These are phyloP conservation scores for Hippocampus mohnikei DNA, from an alignment of 2,113 vertebrate genomes.

Conservation along the genomic window DNA sequence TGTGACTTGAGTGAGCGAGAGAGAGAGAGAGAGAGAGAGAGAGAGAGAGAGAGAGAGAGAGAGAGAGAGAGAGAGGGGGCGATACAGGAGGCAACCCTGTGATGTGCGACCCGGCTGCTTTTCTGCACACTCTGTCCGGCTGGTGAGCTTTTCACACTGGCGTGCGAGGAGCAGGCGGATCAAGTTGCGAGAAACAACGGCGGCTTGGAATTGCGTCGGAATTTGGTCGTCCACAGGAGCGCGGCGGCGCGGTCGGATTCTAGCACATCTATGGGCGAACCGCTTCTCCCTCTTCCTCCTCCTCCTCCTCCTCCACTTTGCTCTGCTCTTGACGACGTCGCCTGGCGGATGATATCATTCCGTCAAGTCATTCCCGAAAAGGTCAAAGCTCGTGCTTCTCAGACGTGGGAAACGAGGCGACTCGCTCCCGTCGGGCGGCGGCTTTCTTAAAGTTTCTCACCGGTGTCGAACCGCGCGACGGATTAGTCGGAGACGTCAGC, in stretches of 20 bases:
- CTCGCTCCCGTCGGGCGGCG: conserved; percentile 15
- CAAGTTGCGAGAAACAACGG: conserved; percentile 37
- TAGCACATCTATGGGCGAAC: conserved; percentile 42
- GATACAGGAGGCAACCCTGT: conserved; percentile 14
- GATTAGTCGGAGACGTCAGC: conserved; percentile 45
- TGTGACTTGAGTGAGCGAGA: conserved; percentile 55
- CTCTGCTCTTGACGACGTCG: conserved; percentile 47
- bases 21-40: conserved; percentile 30
- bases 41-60: conserved; percentile 12
- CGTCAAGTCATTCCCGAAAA: conserved; percentile 61
- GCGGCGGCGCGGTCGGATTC: conserved; percentile 50
- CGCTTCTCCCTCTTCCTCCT: conserved; percentile 27
- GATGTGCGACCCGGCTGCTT: conserved; percentile 40
- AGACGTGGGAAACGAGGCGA: conserved; percentile 46
- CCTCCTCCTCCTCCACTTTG: conserved; percentile 20
- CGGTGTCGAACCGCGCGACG: conserved; percentile 45
- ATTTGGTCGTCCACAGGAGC: conserved; percentile 25
- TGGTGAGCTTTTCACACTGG: conserved; percentile 32
- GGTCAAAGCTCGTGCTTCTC: conserved; percentile 52
- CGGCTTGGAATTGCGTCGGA: conserved; percentile 55
- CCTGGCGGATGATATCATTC: conserved; percentile 63
- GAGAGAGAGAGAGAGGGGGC: background rate
- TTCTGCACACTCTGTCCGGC: conserved; percentile 41
- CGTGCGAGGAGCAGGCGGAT: conserved; percentile 65
- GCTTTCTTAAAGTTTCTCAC: conserved; percentile 59